Conservation (phyloP, 2,888 invertebrate genomes). For the Dasypogon diadema region DNA sequence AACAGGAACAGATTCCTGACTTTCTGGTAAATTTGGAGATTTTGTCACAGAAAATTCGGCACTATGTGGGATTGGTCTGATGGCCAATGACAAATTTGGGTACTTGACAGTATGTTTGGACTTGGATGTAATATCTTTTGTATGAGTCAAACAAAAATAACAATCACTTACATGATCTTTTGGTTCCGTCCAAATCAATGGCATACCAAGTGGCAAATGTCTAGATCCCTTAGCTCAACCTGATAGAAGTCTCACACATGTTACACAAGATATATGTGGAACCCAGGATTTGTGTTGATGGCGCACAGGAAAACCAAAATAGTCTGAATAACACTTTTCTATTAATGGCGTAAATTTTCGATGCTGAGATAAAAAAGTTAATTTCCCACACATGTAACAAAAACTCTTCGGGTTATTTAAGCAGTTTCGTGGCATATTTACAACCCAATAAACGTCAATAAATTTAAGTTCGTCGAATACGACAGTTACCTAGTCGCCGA, state of each 20-base stretch:
- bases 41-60: conserved; percentile 26
- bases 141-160: conserved; percentile 36
- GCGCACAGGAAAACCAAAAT: conserved; percentile 45
- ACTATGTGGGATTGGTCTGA: conserved; percentile 34
- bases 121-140: not conserved
- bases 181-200: conserved; percentile 25
- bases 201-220: not conserved
- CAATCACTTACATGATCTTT: conserved; percentile 35
- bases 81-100: conserved; percentile 32
- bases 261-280: conserved; percentile 12
- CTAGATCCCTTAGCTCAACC: not conserved
- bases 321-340: conserved; percentile 28
- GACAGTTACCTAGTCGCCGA: not conserved
- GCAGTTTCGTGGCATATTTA: not conserved
- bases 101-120: conserved; percentile 29
- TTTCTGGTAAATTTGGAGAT: conserved; percentile 15
- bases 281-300: conserved; percentile 39
- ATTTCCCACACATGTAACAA: conserved; percentile 36
- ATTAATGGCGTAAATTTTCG: conserved; percentile 32
- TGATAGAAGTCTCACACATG: not conserved
- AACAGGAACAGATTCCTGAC: conserved; percentile 1
- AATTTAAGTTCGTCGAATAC: not conserved
- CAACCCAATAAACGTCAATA: not conserved
- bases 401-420: conserved; percentile 20
- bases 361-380: conserved; percentile 36